Evolutionary conservation across 2,797 vertebrate genomes (phyloP), one percentile per base, ranked within the genome.

Genomic region (Eutrigla gurnardus): DNA sequence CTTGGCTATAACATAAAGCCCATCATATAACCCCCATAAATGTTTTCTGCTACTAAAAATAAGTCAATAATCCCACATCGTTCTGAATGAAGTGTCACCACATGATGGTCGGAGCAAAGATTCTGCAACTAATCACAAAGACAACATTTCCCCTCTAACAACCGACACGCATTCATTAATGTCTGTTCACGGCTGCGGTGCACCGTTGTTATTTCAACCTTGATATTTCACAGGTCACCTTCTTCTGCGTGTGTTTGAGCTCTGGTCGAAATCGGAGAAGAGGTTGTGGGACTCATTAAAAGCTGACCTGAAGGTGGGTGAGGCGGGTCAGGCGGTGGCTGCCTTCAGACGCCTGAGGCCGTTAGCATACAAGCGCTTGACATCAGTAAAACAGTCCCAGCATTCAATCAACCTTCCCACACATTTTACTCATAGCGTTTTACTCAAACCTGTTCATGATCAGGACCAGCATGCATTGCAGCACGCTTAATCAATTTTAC

Each of bases 271-370:
- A 70, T 39, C 73, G 80, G n/a, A 82, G 74, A 70, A 64, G 32
- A 36, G 46, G 17, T 43, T 65, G 73, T 79, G 65, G 1, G 69
- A 43, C 73, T 91, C 82, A 86, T 91, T 93, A 89, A 91, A 92
- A 83, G 36, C 74, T 78, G 40, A 80, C 81, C 80, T 85, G 54
- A 15, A 85, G 86, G 82, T 57, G 80, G 73, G 72, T 77, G 81
- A 87, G 62, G 73, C 46, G 55, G 73, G 69, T 86, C 83, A 65
- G 33, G 25, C 43, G 18, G 70, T 35, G 32, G 59, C 76, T 79
- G 83, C 68, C 65, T 78, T 64, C 52, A 40, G 64, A 45, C 73
- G 65, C 80, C 62, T 1, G n/a, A 75, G 57, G 72, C 65, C 75
- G 85, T 88, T 84, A 84, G 40, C 46, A 57, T 78, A 59, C 64